Percentiles rank a stretch among this genome's conserved stretches.
Evolutionary conservation across 92 coral and sea anemone species (phyloP).

Genomic region (Pocillopora meandrina): DNA sequence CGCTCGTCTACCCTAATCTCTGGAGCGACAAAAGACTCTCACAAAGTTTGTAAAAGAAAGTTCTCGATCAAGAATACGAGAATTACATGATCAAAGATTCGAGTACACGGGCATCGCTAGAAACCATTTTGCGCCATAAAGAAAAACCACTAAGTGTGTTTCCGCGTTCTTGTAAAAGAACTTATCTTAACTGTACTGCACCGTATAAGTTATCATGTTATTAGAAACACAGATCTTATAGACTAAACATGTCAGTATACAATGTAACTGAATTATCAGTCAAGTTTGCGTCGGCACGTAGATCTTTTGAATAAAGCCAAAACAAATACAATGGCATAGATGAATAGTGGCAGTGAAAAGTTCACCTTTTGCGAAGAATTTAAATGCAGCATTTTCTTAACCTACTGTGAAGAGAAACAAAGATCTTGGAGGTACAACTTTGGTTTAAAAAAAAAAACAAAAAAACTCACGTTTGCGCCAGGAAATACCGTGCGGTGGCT

Average conservation of each 20-base stretch:
- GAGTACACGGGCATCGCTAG: too few species aligned
- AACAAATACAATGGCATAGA: neutral
- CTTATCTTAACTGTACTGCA: too few species aligned
- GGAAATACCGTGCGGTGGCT: neutral
- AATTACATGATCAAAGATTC: too few species aligned
- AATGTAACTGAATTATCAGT: neutral
- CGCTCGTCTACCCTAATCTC: neutral
- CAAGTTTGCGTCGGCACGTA: neutral
- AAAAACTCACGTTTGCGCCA: neutral
- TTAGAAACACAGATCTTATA: neutral
- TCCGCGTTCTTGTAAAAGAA: too few species aligned
- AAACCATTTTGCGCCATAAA: too few species aligned
- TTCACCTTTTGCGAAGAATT: neutral
- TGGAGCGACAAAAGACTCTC: neutral
- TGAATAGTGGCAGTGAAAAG: neutral
- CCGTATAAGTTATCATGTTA: too few species aligned
- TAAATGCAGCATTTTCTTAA: neutral
- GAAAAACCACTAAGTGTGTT: too few species aligned
- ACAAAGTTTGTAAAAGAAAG: neutral
- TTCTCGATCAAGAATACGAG: too few species aligned
- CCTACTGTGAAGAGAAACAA: conserved; percentile 4
- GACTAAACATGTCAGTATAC: neutral
- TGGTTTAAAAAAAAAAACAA: neutral
- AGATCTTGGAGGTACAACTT: conserved; percentile 2
- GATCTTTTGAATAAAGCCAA: neutral